phyloP scores from a whole-genome alignment of 2,113 vertebrate species.

The Acrocephalus arundinaceus region DNA sequence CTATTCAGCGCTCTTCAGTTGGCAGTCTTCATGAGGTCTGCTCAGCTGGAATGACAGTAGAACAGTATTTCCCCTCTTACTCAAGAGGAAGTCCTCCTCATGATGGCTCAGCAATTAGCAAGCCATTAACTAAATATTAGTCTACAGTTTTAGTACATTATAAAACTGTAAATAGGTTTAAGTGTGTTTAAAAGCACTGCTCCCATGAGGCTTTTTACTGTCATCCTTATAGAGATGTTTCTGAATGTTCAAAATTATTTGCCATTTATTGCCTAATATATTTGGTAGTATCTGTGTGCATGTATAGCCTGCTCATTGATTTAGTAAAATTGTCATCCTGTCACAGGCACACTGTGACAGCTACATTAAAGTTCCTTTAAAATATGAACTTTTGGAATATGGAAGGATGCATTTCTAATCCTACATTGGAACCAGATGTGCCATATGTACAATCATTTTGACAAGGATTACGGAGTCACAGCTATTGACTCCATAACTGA shows the following conservation, averaged over 20 bases:
- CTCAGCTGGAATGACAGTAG: neutral
- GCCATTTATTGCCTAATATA: neutral
- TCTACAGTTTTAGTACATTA: neutral
- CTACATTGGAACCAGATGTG: slow-evolving; percentile 47
- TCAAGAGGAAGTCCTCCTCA: neutral
- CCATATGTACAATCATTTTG: slow-evolving; percentile 38
- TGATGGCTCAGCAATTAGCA: slow-evolving; percentile 4
- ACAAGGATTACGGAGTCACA: slow-evolving; percentile 41
- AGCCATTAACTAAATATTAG: slow-evolving; percentile 4
- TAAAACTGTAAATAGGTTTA: slow-evolving; percentile 8
- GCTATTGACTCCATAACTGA: slow-evolving; percentile 27
- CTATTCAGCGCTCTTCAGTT: neutral
- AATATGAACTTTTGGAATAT: slow-evolving; percentile 29
- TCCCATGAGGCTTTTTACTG: neutral
- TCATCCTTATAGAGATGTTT: neutral
- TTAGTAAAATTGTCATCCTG: slow-evolving; percentile 9
- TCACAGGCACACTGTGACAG: neutral
- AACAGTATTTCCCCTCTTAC: neutral
- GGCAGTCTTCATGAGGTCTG: neutral
- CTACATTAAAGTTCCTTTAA: slow-evolving; percentile 27
- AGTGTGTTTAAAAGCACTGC: neutral
- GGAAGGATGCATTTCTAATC: slow-evolving; percentile 32
- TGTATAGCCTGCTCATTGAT: neutral
- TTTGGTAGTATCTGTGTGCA: neutral
- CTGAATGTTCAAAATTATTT: slow-evolving; percentile 17